Evolutionary conservation across 2,113 vertebrate genomes (phyloP), one percentile per base, ranked within the genome.

Genomic region (Nerophis ophidion): DNA sequence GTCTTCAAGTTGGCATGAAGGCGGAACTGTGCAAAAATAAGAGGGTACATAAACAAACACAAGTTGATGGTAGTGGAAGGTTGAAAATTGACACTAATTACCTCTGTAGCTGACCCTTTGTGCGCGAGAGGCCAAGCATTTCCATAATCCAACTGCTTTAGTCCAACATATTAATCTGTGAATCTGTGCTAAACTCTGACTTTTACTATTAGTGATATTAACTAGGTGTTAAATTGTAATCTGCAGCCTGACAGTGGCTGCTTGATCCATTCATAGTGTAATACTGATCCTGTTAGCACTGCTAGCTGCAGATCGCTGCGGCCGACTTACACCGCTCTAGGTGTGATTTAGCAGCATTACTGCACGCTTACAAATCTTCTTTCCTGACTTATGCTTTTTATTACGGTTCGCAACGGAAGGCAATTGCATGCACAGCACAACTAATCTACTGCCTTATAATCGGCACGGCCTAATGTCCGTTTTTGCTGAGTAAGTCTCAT

Each of bases 181-280:
- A 11, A 44, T 44, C 6, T 44, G 67, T 72, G 76, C 77, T 72
- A 71, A 77, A 83, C 68, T 76, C 77, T 76, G 79, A 87, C 81
- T 83, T 86, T 86, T 84, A 79, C 77, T 83, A 77, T 86, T 74
- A 68, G 77, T 74, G 70, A 85, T 84, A 83, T 87, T 84, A 89
- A 85, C 81, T 74, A 81, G 80, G 84, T 81, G 84, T 88, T 85
- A 81, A 84, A 60, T 76, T 85, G 83, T 88, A 84, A 89, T 82
- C 81, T 88, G 78, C 70, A 49, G 55, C 68, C 73, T 81, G 81
- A 81, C 85, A 76, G 81, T 71, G 61, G 73, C 80, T 46, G 79
- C 63, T 80, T 84, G 82, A 87, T 86, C 86, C 86, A 86, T 77
- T 84, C 79, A 77, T 79, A 79, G 73, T 79, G 68, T 84, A 83